Evolutionary conservation across 1,140 invertebrate genomes (phyloP).

Genomic region (Ladona fulva): DNA sequence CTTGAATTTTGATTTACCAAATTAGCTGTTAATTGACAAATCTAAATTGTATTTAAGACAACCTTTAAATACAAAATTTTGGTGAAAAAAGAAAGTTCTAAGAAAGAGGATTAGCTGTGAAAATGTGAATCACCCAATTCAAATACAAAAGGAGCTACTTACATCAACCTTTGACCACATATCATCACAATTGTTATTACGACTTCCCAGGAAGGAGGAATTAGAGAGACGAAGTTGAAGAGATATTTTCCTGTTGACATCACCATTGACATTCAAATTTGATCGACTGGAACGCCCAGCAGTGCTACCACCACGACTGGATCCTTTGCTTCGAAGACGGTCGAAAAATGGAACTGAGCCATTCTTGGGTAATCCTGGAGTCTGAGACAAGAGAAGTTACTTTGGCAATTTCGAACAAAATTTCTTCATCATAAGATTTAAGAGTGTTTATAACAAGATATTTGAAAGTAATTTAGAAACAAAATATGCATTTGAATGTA

Average conservation of each 20-base stretch:
- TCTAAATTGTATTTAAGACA: too few species aligned
- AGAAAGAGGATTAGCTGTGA: too few species aligned
- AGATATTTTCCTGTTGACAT: slow-evolving; percentile 39
- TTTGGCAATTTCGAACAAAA: too few species aligned
- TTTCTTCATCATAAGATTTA: too few species aligned
- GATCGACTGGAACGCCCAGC: slow-evolving; percentile 55
- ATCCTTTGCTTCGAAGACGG: slow-evolving; percentile 58
- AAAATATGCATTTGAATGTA: too few species aligned
- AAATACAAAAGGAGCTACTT: slow-evolving; percentile 20
- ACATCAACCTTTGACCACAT: slow-evolving; percentile 35
- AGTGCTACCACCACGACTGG: slow-evolving; percentile 67
- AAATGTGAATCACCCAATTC: not conserved
- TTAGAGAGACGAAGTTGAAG: slow-evolving; percentile 46
- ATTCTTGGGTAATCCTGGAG: slow-evolving; percentile 69
- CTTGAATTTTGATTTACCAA: too few species aligned
- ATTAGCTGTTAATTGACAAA: too few species aligned
- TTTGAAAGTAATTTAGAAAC: too few species aligned
- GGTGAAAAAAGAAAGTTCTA: too few species aligned
- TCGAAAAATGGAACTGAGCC: slow-evolving; percentile 81
- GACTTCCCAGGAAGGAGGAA: slow-evolving; percentile 47
- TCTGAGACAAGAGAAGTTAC: not conserved
- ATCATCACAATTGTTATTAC: slow-evolving; percentile 52
- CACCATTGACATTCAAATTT: slow-evolving; percentile 48
- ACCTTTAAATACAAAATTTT: too few species aligned
- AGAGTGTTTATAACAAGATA: too few species aligned